Percentiles rank a stretch among this genome's conserved stretches.
phyloP scores from a whole-genome alignment of 1,140 invertebrate species.

The Eufriesea mexicana region DNA sequence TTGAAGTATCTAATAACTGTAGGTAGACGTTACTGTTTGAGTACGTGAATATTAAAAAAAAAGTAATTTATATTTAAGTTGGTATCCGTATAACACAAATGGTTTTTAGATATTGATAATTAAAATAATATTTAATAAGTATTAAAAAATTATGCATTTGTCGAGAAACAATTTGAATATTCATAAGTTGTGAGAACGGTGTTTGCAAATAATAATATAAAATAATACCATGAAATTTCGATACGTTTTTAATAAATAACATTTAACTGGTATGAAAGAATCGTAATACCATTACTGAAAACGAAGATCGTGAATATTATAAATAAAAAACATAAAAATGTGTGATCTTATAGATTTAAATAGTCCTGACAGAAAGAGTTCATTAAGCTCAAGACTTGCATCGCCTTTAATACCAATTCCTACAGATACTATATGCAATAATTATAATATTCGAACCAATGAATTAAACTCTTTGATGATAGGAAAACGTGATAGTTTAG shows the following conservation, averaged over 20 bases:
- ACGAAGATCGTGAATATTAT: not conserved
- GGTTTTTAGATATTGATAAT: not conserved
- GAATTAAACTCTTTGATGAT: not conserved
- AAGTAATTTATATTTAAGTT: constrained; percentile 12
- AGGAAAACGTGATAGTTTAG: constrained; percentile 62
- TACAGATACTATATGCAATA: constrained; percentile 1
- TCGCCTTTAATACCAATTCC: constrained; percentile 73
- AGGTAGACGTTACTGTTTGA: not conserved
- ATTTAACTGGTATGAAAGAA: not conserved
- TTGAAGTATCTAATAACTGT: constrained; percentile 20
- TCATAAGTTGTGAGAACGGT: not conserved
- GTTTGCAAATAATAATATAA: not conserved
- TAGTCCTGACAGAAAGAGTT: constrained; percentile 57
- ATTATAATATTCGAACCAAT: constrained; percentile 1
- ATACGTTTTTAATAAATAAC: constrained; percentile 5
- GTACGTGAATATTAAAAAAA: constrained; percentile 1
- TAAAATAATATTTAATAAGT: not conserved
- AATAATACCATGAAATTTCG: not conserved
- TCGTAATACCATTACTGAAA: not conserved
- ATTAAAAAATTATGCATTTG: not conserved
- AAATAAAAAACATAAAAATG: constrained; percentile 52
- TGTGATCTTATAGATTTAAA: constrained; percentile 74
- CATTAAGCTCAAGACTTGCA: constrained; percentile 50
- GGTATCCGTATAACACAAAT: not conserved
- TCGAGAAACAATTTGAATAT: not conserved